These are phyloP conservation scores for Adineta ricciae DNA, from an alignment of 2,888 invertebrate species.

Conservation along the genomic window DNA sequence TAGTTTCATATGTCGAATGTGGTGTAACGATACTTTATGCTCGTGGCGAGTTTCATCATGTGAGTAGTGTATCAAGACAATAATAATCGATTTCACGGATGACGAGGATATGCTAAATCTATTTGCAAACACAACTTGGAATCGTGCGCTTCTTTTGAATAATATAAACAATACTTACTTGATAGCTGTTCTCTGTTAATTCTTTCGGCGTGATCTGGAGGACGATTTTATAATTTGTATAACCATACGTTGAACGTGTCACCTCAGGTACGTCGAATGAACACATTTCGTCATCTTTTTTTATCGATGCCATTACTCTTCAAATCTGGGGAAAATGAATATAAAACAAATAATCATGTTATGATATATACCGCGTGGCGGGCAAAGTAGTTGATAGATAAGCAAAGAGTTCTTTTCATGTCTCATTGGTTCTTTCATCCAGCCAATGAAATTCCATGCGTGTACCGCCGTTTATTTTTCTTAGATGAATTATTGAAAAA, in stretches of 20 bases:
- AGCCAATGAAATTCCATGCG: neutral
- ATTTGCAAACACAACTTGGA: no score
- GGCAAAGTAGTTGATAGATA: neutral
- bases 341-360: no score
- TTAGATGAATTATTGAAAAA: no score
- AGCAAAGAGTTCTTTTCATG: neutral
- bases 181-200: neutral
- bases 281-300: neutral
- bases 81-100: no score
- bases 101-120: no score
- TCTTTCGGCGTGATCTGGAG: neutral
- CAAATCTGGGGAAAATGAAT: neutral
- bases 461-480: neutral
- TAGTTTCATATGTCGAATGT: no score
- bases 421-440: neutral
- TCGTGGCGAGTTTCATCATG: no score
- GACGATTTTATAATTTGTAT: neutral
- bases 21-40: no score
- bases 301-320: neutral
- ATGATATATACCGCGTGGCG: no score
- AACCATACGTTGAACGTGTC: neutral
- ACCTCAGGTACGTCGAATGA: neutral
- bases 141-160: no score
- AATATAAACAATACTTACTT: neutral
- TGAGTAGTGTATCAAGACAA: no score